Base-by-base conservation (phyloP, 1,140 invertebrate genomes). In the Lepidostoma basale region DNA sequence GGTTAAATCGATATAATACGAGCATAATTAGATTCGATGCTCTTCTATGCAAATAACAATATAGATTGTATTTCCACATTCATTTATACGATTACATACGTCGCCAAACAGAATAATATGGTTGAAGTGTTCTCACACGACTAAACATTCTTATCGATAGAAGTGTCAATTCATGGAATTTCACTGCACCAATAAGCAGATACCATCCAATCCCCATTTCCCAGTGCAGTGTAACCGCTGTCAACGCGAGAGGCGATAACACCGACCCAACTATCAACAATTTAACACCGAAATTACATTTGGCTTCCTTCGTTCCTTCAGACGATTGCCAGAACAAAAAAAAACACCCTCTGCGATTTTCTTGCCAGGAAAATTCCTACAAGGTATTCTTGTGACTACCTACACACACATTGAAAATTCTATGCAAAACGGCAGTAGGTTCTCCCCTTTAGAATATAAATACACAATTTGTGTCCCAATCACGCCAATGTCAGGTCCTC, bases 201-300 rank as follows among this genome's bases (percentile, higher is more conserved):
- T 56, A 30, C 52, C 28, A 56, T 56, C 28, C 52, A 30, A 56
- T 56, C 20, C 26, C 10, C 0, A 10, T 20, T 16, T 54, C 26
- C 49, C 52, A 30, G 52, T 14, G 14, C 10, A 16, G 14, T 4
- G 28, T 33, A 56, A 30, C 52, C 25, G 25, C 14, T 20, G 30
- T 33, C 30, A 33, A 30, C 14, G 3, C 23, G 52, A 56, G 25
- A 30, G 45, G 22, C 52, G 25, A 56, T 56, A 56, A 56, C 25
- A 20, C 52, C 52, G 33, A 9, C 52, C 14, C 25, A 16, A 28
- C 56, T 40, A 59, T 62, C 59, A 39, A 45, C 59, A 62, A 62
- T 45, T 62, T 62, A 62, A 62, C 42, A 45, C 59, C 22, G 59
- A 62, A 62, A 62, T 62, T 62, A 62, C 39, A 62, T 62, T 62